phyloP scores from a whole-genome alignment of 2,113 vertebrate genomes.

The Cricetomys ansorgei region DNA sequence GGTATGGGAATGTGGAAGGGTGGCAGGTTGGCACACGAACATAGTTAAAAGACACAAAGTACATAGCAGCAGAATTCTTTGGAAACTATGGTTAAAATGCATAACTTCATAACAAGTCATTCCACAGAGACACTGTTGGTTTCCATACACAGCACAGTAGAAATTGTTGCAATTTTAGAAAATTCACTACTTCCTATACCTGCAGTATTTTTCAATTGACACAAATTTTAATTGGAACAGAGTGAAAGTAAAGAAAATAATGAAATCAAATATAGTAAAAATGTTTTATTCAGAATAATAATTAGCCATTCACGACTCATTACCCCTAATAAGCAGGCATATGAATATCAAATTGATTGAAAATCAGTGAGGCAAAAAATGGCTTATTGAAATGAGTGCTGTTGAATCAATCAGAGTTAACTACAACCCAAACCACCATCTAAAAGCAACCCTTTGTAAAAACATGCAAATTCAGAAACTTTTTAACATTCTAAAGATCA shows the following conservation, averaged over 20 bases:
- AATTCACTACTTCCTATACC: background rate
- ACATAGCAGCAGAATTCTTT: background rate
- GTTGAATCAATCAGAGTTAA: slow-evolving; percentile 40
- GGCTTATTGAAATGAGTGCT: background rate
- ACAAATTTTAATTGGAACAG: slow-evolving; percentile 37
- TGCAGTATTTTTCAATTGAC: slow-evolving; percentile 40
- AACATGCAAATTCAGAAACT: background rate
- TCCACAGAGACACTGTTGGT: background rate
- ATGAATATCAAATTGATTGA: slow-evolving; percentile 50
- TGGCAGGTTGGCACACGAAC: rapidly evolving
- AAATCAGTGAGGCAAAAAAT: slow-evolving; percentile 51
- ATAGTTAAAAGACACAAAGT: background rate
- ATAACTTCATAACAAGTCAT: slow-evolving; percentile 24
- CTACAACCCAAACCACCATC: background rate
- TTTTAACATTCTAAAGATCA: background rate
- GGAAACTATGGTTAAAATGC: slow-evolving; percentile 1
- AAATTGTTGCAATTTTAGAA: background rate
- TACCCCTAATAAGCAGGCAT: slow-evolving; percentile 25
- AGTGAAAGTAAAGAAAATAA: background rate
- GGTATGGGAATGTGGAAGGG: background rate
- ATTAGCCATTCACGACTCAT: slow-evolving; percentile 41
- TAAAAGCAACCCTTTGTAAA: background rate
- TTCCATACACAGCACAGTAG: background rate
- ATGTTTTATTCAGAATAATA: slow-evolving; percentile 31
- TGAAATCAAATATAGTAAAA: background rate